Conservation (phyloP, 2,797 vertebrate species). For the Sciurus vulgaris region DNA sequence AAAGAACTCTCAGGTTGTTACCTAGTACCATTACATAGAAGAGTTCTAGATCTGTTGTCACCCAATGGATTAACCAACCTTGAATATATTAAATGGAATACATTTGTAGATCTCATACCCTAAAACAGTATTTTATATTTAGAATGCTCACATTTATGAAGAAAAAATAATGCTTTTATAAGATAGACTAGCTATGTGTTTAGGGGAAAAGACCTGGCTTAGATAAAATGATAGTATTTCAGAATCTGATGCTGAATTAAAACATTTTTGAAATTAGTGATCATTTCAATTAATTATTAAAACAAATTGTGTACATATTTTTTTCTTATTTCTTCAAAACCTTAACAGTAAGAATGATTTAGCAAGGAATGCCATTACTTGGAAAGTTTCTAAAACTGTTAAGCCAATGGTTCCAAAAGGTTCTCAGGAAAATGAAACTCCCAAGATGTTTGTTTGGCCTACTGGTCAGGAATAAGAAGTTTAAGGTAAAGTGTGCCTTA, state of each 20-base stretch:
- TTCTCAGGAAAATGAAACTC: constrained; percentile 37
- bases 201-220: neutral
- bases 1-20: neutral
- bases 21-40: neutral
- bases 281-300: neutral
- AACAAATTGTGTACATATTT: neutral
- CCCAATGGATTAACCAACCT: neutral
- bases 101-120: neutral
- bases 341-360: neutral
- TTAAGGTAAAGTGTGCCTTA: neutral
- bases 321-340: constrained; percentile 16
- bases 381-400: neutral
- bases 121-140: neutral
- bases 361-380: neutral
- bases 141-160: neutral
- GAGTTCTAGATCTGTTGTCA: neutral
- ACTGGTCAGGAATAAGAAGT: neutral
- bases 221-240: neutral
- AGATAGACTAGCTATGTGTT: neutral
- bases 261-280: neutral
- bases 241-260: neutral
- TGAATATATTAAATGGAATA: neutral
- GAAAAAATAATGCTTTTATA: neutral
- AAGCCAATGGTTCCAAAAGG: neutral
- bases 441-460: neutral